These are phyloP conservation scores for Drosophila melanica DNA, from an alignment of 1,140 invertebrate genomes.

Conservation along the genomic window DNA sequence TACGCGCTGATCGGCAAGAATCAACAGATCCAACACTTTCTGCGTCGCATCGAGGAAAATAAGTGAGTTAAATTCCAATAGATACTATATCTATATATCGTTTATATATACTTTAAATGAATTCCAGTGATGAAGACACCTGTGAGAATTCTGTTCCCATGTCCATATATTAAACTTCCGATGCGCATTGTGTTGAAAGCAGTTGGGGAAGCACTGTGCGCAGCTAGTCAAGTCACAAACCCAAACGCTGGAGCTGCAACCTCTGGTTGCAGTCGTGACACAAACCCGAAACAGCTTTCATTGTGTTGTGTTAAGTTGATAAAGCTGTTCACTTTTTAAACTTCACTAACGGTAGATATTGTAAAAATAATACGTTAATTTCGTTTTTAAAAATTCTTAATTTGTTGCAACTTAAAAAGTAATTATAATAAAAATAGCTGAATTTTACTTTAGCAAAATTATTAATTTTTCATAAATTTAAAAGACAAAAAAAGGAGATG, in stretches of 20 bases:
- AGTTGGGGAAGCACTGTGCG: conserved; percentile 15
- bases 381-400: neutral
- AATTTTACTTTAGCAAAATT: no score
- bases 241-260: neutral
- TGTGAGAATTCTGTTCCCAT: conserved; percentile 68
- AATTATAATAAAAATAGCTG: no score
- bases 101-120: neutral
- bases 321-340: neutral
- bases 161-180: conserved; percentile 59
- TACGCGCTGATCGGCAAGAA: conserved; percentile 75
- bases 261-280: conserved; percentile 15
- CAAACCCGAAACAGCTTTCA: conserved; percentile 22
- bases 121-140: conserved; percentile 67
- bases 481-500: no score
- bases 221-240: conserved; percentile 16
- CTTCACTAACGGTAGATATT: conserved; percentile 12
- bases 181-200: no score
- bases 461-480: no score
- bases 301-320: neutral
- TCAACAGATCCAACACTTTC: conserved; percentile 73
- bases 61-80: conserved; percentile 48
- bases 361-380: neutral
- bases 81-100: neutral
- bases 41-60: conserved; percentile 69
- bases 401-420: no score